phyloP scores from a whole-genome alignment of 2,888 invertebrate species.

The Tenthredo notha region DNA sequence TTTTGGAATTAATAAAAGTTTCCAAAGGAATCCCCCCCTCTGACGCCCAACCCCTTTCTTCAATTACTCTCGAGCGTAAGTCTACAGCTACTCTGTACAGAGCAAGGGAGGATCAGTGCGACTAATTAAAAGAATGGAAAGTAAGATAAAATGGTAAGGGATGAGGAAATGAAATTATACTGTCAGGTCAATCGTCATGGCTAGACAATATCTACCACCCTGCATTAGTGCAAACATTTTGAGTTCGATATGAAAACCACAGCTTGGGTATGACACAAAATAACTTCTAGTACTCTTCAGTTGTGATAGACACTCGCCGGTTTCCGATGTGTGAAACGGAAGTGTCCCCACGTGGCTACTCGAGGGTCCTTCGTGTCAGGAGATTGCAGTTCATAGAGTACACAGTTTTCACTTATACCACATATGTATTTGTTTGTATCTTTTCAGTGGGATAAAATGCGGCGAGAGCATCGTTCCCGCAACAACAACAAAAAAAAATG shows the following conservation, averaged over 20 bases:
- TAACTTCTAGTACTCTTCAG: constrained; percentile 54
- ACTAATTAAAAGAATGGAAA: constrained; percentile 9
- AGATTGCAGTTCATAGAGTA: background rate
- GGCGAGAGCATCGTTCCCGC: background rate
- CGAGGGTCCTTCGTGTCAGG: constrained; percentile 72
- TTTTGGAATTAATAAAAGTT: constrained; percentile 76
- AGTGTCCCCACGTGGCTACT: constrained; percentile 70
- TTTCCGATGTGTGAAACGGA: constrained; percentile 56
- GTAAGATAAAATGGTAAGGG: background rate
- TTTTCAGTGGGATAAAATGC: background rate
- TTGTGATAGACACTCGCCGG: background rate
- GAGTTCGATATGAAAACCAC: constrained; percentile 72
- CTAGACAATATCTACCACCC: background rate
- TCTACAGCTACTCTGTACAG: background rate
- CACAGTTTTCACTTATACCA: background rate
- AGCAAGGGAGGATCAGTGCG: background rate
- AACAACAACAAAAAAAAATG: background rate
- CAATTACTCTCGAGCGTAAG: background rate
- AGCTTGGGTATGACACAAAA: constrained; percentile 74
- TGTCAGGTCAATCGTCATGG: background rate
- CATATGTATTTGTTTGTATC: background rate
- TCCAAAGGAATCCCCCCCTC: background rate
- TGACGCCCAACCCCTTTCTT: background rate
- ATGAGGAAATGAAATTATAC: background rate
- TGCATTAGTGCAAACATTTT: background rate